phyloP scores from a whole-genome alignment of 2,797 vertebrate species.

The Ataeniobius toweri region DNA sequence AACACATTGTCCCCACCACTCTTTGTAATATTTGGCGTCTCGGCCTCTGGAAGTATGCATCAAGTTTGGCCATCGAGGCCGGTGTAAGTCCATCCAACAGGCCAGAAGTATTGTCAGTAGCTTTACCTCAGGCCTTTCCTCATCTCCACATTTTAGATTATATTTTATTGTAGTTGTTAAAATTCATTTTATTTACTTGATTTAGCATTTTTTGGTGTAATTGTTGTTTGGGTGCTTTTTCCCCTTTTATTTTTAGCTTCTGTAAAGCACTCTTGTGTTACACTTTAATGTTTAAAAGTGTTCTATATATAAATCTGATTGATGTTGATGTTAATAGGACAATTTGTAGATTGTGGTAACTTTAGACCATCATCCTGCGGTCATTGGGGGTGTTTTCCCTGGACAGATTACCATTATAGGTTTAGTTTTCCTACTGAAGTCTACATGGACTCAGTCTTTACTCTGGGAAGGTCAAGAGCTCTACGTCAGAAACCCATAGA shows the following conservation, averaged over 20 bases:
- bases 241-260: background rate
- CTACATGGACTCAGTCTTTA: conserved; percentile 10
- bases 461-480: conserved; percentile 12
- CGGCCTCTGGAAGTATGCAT: no score
- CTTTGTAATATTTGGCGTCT: no score
- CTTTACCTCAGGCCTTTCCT: no score
- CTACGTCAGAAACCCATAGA: conserved; percentile 25
- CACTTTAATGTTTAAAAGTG: background rate
- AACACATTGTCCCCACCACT: no score
- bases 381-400: no score
- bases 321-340: background rate
- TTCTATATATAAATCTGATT: background rate
- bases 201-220: no score
- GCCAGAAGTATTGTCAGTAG: no score
- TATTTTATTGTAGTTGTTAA: no score
- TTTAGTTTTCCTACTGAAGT: conserved; percentile 37
- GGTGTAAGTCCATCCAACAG: no score
- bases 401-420: conserved; percentile 3
- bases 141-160: no score
- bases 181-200: no score
- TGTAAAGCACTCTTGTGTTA: background rate
- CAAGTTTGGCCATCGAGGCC: no score
- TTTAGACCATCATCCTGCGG: background rate
- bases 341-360: background rate
- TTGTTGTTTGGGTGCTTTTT: background rate